Base-by-base conservation (phyloP, 2,797 vertebrate species). In the Avahi laniger region DNA sequence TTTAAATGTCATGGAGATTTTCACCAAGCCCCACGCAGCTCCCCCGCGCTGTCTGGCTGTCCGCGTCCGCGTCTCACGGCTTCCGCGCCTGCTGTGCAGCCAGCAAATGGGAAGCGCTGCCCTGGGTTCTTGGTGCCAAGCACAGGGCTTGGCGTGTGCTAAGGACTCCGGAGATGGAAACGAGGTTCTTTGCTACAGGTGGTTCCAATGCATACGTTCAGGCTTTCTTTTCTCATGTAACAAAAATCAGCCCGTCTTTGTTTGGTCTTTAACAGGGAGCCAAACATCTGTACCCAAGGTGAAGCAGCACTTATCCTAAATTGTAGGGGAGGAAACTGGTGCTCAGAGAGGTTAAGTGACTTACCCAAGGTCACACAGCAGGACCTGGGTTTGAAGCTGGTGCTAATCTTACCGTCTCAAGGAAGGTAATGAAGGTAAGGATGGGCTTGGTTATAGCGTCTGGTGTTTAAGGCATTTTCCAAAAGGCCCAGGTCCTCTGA, bases 121-220 rank as follows among this genome's bases (percentile, higher is more conserved):
- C 10, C 28, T 4, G 3, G 41, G n/a, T 1, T 4, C 69, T 14
- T 0, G 30, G 30, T 0, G 2, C 14, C 50, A 1, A 30, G 46
- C 1, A 0, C 18, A 0, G 33, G 54, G 11, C 75, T 4, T 35
- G 18, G 50, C 24, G 0, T 0, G 0, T 28, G 12, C 67, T 20
- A 5, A 26, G 9, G 5, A 11, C 65, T 63, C 17, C 63, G 2
- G 65, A 79, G 63, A 14, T 3, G 20, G 73, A 38, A 33, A 24
- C 8, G 0, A 22, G 13, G 38, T 30, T 26, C 70, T 80, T 14
- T 13, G 67, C 69, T 10, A 0, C 35, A 41, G 4, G 69, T 33
- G 79, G 33, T 35, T 50, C 30, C 12, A 4, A 17, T 2, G 11
- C 6, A 26, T 18, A 5, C 38, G 18, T 28, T 30, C 50, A 28